phyloP scores from a whole-genome alignment of 2,113 vertebrate genomes.

The Lagenorhynchus albirostris region DNA sequence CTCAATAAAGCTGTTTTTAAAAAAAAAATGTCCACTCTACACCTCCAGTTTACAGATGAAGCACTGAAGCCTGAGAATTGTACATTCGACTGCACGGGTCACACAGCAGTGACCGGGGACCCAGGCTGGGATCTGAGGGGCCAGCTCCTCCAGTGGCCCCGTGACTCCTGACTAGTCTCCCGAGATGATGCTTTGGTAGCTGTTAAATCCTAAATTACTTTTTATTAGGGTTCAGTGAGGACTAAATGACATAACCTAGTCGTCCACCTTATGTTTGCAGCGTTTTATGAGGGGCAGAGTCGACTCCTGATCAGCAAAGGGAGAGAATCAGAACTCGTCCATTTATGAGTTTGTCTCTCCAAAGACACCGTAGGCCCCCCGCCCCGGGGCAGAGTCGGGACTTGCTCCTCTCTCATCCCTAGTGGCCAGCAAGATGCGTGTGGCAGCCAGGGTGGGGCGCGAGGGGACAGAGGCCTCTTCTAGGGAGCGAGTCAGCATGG shows the following conservation, averaged over 20 bases:
- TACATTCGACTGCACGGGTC: rapidly evolving
- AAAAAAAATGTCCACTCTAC: background rate
- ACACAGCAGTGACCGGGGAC: background rate
- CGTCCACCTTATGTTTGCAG: background rate
- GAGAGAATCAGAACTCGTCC: background rate
- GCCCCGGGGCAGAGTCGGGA: background rate
- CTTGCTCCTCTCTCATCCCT: background rate
- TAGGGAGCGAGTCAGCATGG: background rate
- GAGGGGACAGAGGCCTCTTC: background rate
- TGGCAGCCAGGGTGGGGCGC: background rate
- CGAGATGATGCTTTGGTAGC: background rate
- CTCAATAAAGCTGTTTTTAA: background rate
- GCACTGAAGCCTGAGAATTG: background rate
- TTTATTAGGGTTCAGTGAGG: background rate
- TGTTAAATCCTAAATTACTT: background rate
- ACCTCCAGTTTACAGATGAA: background rate
- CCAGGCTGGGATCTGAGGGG: background rate
- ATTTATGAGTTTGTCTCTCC: background rate
- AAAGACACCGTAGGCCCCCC: rapidly evolving
- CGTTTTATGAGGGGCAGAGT: background rate
- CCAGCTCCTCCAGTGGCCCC: background rate
- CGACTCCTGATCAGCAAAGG: background rate
- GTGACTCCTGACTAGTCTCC: background rate
- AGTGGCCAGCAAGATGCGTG: background rate
- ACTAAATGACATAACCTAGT: background rate